Conservation (phyloP, 2,113 vertebrate genomes). For the Zingel zingel region DNA sequence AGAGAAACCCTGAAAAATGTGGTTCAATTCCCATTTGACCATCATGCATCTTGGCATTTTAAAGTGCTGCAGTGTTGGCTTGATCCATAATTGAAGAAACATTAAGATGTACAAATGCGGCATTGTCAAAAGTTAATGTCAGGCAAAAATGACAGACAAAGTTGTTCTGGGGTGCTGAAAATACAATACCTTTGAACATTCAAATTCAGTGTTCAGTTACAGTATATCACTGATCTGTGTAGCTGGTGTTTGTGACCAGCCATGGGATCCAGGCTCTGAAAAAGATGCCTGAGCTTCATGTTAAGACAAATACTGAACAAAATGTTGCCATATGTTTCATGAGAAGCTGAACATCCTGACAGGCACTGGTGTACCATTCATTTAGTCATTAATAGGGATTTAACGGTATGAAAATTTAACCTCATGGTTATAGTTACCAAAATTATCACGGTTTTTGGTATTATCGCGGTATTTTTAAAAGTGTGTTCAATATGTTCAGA, state of each 20-base stretch:
- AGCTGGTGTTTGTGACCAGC: slow-evolving; percentile 13
- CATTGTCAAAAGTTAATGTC: slow-evolving; percentile 5
- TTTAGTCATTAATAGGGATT: slow-evolving; percentile 4
- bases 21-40: not conserved
- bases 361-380: slow-evolving; percentile 5
- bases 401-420: too few species aligned
- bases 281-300: not conserved
- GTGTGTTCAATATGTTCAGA: too few species aligned
- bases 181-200: not conserved
- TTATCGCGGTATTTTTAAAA: too few species aligned
- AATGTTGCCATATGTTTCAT: slow-evolving; percentile 14
- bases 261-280: not conserved
- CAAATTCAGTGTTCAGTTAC: not conserved
- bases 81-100: not conserved
- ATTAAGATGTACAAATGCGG: not conserved
- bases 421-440: too few species aligned
- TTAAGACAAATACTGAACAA: slow-evolving; percentile 1
- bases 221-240: not conserved
- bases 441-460: too few species aligned
- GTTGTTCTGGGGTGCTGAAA: not conserved
- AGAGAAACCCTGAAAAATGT: not conserved
- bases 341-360: slow-evolving; percentile 13
- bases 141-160: not conserved
- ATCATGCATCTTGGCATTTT: too few species aligned
- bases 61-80: not conserved